phyloP scores from a whole-genome alignment of 92 coral and sea anemone species.

The Metridium senile region DNA sequence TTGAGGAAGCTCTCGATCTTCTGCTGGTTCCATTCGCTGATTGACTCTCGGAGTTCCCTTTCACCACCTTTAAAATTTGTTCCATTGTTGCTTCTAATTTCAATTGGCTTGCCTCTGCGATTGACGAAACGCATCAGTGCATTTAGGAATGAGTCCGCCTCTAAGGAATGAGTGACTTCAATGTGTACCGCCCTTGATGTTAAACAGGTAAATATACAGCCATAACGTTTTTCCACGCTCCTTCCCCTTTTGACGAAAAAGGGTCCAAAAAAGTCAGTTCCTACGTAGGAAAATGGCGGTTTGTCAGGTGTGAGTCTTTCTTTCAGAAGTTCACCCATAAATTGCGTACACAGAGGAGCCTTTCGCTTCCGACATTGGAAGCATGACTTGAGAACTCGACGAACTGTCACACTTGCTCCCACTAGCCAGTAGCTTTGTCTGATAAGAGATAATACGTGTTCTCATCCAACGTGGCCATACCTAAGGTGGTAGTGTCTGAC shows the following conservation, averaged over 20 bases:
- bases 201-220: conserved; percentile 63
- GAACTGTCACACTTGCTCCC: conserved; percentile 59
- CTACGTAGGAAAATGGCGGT: conserved; percentile 58
- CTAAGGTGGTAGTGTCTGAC: conserved; percentile 27
- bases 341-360: conserved; percentile 44
- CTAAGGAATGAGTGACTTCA: conserved; percentile 42
- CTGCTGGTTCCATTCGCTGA: conserved; percentile 39
- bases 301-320: conserved; percentile 46
- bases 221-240: conserved; percentile 44
- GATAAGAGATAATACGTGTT: conserved; percentile 52
- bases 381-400: conserved; percentile 48
- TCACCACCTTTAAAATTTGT: conserved; percentile 58
- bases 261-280: conserved; percentile 64
- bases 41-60: conserved; percentile 44
- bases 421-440: conserved; percentile 60
- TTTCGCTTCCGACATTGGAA: conserved; percentile 49
- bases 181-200: conserved; percentile 57
- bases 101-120: conserved; percentile 52
- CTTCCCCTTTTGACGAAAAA: conserved; percentile 44
- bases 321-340: conserved; percentile 61
- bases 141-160: conserved; percentile 57
- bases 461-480: conserved; percentile 68
- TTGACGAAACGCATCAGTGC: conserved; percentile 65
- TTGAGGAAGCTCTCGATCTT: neutral
- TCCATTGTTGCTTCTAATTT: conserved; percentile 58